Evolutionary conservation across 2,113 vertebrate species (phyloP), one percentile per base, ranked within the genome.

Genomic region (Atrichornis clamosus): DNA sequence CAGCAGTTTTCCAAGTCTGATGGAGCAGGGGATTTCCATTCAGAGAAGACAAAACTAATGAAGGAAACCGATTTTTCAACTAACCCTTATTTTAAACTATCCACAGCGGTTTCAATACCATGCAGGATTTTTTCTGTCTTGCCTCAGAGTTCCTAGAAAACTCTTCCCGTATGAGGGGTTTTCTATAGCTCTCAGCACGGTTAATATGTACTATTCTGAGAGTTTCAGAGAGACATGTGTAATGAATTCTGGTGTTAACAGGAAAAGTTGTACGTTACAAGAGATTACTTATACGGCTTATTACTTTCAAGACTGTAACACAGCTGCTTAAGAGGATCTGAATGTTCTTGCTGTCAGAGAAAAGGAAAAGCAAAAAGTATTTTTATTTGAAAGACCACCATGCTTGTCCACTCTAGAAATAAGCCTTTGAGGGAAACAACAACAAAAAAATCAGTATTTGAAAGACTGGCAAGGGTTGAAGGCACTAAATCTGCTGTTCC

Each of bases 321-420:
- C 89, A 93, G 87, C 49, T 95, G 75, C 88, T 89, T 97, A 96
- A 93, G 83, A 96, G 83, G 72, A 90, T 82, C 92, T 95, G 93
- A 89, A 90, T 30, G 75, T 82, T 77, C 91, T 88, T 90, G 96
- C 85, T 96, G 94, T 96, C 84, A 91, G 91, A 89, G 58, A 87
- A 96, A 97, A 95, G 28, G 64, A 96, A 90, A 97, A 93, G 41
- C 41, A 96, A 91, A 83, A 95, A 84, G 44, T 46, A 68, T 76
- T 95, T 89, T 94, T 96, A 96, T 95, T 88, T 4, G 11, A 90
- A 79, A 94, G 93, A 95, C 59, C 89, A 96, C 52, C 95, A 93
- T 68, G 74, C 64, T 95, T 93, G 94, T 97, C 95, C 94, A 92
- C 78, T 95, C 96, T 92, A 97, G 93, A 96, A 96, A 90, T 95